Evolutionary conservation across 2,113 vertebrate genomes (phyloP).

Genomic region (Echinops telfairi): DNA sequence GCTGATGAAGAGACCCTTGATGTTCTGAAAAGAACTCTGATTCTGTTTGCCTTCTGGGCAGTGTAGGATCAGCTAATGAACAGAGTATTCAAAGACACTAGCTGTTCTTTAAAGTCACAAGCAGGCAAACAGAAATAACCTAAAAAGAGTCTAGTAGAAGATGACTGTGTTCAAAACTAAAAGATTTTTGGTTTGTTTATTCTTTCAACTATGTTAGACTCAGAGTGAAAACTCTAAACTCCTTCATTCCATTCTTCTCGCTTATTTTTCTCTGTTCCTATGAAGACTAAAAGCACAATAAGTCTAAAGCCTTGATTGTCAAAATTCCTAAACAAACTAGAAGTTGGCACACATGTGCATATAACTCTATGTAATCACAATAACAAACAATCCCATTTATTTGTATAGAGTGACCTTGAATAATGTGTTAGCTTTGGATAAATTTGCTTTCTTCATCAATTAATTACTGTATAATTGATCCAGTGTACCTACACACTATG

Average conservation of each 20-base stretch:
- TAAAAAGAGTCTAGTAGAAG: neutral
- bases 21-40: neutral
- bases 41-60: neutral
- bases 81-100: neutral
- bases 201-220: neutral
- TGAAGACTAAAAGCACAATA: conserved; percentile 2
- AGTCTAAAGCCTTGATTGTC: neutral
- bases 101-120: neutral
- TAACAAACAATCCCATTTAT: neutral
- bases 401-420: neutral
- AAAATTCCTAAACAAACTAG: neutral
- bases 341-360: neutral
- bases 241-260: neutral
- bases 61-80: neutral
- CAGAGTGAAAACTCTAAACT: neutral
- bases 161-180: neutral
- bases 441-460: neutral
- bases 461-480: neutral
- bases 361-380: neutral
- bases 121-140: neutral
- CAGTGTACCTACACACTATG: neutral
- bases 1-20: neutral
- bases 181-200: neutral
- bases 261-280: neutral
- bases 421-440: neutral